These are phyloP conservation scores for Platerodrilus igneus DNA, from an alignment of 2,888 invertebrate genomes.

Conservation along the genomic window DNA sequence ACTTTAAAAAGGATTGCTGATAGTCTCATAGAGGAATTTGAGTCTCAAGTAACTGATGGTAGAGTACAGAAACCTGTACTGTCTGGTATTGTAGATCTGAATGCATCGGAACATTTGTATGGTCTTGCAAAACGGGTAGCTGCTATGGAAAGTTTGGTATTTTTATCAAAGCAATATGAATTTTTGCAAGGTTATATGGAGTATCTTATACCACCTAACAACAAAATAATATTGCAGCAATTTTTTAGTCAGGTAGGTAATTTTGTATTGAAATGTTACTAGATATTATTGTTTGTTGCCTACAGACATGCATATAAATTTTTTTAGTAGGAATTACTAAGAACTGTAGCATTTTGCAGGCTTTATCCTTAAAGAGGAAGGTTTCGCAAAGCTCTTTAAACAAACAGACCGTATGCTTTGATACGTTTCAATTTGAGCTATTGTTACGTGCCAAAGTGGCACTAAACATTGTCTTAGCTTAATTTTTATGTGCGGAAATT, in stretches of 20 bases:
- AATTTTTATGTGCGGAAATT: too few species aligned
- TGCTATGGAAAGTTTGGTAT: conserved; percentile 88
- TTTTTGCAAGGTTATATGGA: conserved; percentile 80
- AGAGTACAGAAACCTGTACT: conserved; percentile 54
- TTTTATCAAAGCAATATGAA: conserved; percentile 83
- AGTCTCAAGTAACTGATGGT: conserved; percentile 32
- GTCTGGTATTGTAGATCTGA: conserved; percentile 63
- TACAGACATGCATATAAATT: too few species aligned
- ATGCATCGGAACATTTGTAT: conserved; percentile 67
- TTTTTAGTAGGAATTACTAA: too few species aligned
- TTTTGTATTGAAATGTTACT: neutral
- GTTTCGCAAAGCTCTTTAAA: too few species aligned
- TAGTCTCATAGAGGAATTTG: conserved; percentile 56
- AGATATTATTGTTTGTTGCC: too few species aligned
- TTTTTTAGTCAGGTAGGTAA: conserved; percentile 59
- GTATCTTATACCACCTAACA: conserved; percentile 70
- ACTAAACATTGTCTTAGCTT: too few species aligned
- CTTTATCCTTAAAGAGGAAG: too few species aligned
- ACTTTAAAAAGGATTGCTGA: conserved; percentile 75
- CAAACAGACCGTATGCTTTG: too few species aligned
- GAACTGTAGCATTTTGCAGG: too few species aligned
- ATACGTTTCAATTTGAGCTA: too few species aligned
- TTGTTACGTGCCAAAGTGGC: too few species aligned
- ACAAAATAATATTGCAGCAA: conserved; percentile 62
- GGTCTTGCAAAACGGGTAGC: conserved; percentile 84